Base-by-base conservation (phyloP, 2,888 invertebrate genomes). In the Acholoe squamosa region DNA sequence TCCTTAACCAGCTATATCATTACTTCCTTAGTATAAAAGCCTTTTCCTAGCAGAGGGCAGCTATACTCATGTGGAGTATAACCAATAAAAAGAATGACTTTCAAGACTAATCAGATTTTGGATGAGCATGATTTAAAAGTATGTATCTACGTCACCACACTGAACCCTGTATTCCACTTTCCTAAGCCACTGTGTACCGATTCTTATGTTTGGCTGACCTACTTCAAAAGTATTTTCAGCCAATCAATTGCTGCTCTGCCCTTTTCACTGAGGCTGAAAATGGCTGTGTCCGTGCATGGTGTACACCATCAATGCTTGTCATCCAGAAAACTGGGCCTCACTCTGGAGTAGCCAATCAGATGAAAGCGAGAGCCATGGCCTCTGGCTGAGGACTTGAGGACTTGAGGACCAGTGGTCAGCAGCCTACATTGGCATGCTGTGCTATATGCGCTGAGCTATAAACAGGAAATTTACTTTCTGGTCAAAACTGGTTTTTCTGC, bases 341-440 rank as follows among this genome's bases (percentile, higher is more conserved):
- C 71, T 28, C 71, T 71, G 71, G 71, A 28, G 61, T 28, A 71
- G 71, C 71, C 71, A 71, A 71, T 71, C 19, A 71, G 28, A 28
- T 28, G 31, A 71, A 25, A 28, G 71, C 28, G 25, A 71, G 71
- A 14, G 71, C 1, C 3, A 3, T 25, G 28, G 5, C 71, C 71
- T 71, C 71, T 71, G 31, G n/a, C n/a, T n/a, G n/a, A n/a, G n/a
- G n/a, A n/a, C n/a, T 31, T 25, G 71, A 28, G 7, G 28, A 28
- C 25, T n/a, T n/a, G 71, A 14, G 71, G 16, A 28, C 28, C 71
- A 43, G 5, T 43, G 43, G 43, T 43, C 10, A 43, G 43, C 5
- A 10, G 43, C 10, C 43, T 43, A 43, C 3, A 43, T 10, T 43
- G 43, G 43, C 43, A 43, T 10, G 10, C 43, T 43, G 43, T 43